phyloP scores from a whole-genome alignment of 2,888 invertebrate genomes.

The Amiota mariae region DNA sequence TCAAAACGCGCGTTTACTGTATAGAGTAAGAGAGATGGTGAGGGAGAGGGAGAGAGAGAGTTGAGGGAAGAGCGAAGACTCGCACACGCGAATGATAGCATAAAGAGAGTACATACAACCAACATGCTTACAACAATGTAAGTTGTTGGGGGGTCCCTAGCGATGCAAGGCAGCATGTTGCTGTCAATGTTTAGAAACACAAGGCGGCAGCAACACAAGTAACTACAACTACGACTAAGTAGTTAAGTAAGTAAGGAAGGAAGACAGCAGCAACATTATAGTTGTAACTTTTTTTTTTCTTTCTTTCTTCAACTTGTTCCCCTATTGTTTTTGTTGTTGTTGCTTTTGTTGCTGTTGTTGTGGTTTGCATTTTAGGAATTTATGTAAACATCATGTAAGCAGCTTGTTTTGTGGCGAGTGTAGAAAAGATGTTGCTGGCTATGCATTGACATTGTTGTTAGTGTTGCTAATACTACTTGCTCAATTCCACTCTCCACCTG shows the following conservation, averaged over 20 bases:
- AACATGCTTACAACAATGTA: background rate
- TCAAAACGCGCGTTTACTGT: constrained; percentile 51
- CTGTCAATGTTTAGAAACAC: constrained; percentile 56
- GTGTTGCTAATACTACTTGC: constrained; percentile 36
- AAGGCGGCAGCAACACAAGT: constrained; percentile 2
- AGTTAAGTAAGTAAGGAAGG: background rate
- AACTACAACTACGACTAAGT: background rate
- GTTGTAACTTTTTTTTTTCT: background rate
- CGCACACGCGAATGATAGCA: too few relatives aligned
- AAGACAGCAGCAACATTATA: background rate
- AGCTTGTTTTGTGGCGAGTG: constrained; percentile 45
- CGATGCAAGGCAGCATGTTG: constrained; percentile 57
- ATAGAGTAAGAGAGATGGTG: background rate
- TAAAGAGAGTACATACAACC: too few relatives aligned
- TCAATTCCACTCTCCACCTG: too few relatives aligned
- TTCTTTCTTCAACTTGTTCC: constrained; percentile 3
- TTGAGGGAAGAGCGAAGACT: too few relatives aligned
- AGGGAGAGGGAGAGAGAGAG: background rate
- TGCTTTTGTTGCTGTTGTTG: constrained; percentile 37
- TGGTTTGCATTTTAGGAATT: constrained; percentile 70
- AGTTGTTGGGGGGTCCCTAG: constrained; percentile 28
- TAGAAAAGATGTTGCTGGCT: constrained; percentile 35
- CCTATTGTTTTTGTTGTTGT: constrained; percentile 22
- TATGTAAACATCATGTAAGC: constrained; percentile 69
- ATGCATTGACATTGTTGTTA: constrained; percentile 29